Evolutionary conservation across 2,113 vertebrate genomes (phyloP).

Genomic region (Numida meleagris): DNA sequence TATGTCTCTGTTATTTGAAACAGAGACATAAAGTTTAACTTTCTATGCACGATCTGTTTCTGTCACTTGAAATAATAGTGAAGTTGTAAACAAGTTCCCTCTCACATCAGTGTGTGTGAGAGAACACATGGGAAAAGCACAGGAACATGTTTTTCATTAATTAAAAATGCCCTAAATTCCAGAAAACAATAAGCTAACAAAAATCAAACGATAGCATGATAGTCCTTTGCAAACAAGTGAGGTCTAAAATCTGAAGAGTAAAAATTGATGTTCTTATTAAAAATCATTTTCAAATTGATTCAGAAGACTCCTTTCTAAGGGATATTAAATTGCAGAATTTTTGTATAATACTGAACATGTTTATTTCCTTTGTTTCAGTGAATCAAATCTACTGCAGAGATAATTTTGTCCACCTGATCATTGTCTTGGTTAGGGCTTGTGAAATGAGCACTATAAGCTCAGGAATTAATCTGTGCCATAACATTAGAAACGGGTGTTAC

Average conservation of each 20-base stretch:
- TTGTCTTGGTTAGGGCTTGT: not conserved
- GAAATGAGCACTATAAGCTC: not conserved
- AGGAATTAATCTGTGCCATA: not conserved
- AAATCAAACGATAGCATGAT: not conserved
- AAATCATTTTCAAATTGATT: not conserved
- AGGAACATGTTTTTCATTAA: not conserved
- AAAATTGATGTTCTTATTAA: not conserved
- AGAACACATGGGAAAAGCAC: not conserved
- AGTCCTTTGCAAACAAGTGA: not conserved
- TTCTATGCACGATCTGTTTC: not conserved
- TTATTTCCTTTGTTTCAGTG: not conserved
- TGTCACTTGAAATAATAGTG: not conserved
- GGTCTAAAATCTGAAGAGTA: not conserved
- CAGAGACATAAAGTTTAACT: not conserved
- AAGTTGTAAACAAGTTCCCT: not conserved
- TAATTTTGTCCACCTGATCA: not conserved
- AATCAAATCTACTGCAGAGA: not conserved
- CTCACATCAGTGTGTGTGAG: not conserved
- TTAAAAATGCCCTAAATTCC: not conserved
- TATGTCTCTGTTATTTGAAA: not conserved
- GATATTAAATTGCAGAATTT: not conserved
- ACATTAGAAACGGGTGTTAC: not conserved
- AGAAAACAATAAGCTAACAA: not conserved
- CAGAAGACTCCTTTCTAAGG: too few relatives aligned
- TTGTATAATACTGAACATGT: not conserved